Percentiles rank a stretch among this genome's conserved stretches.
Conservation (phyloP, 2,113 vertebrate species). For the Rhabdomys dilectus region DNA sequence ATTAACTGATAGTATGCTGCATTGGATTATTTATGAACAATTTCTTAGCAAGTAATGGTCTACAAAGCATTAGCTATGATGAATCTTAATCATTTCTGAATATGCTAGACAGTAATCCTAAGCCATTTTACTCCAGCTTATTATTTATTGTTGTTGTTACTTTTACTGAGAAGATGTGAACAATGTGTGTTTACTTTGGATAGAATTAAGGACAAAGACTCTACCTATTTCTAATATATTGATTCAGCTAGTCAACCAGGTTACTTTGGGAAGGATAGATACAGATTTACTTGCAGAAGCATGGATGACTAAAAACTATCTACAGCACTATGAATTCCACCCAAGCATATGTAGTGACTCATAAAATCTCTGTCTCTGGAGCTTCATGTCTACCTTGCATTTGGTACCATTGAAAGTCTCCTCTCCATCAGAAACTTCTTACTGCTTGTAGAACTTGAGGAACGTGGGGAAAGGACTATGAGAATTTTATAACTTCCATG, state of each 20-base stretch:
- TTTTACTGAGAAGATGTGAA: no score
- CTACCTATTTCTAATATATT: background rate
- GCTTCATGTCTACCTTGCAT: background rate
- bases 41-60: constrained; percentile 33
- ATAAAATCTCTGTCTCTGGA: background rate
- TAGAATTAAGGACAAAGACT: background rate
- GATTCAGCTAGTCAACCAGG: background rate
- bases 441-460: background rate
- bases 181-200: background rate
- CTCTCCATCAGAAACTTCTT: background rate
- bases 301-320: background rate
- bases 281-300: background rate
- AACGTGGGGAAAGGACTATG: no score
- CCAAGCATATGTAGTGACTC: background rate
- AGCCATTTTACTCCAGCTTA: background rate
- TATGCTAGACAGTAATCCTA: background rate
- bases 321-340: background rate
- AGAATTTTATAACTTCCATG: background rate
- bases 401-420: background rate
- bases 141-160: background rate
- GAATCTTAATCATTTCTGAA: constrained; percentile 42
- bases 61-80: background rate
- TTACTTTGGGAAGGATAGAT: no score
- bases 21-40: constrained; percentile 65
- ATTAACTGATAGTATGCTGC: constrained; percentile 10